Evolutionary conservation across 2,113 vertebrate species (phyloP), one percentile per base, ranked within the genome.

Genomic region (Passer montanus): DNA sequence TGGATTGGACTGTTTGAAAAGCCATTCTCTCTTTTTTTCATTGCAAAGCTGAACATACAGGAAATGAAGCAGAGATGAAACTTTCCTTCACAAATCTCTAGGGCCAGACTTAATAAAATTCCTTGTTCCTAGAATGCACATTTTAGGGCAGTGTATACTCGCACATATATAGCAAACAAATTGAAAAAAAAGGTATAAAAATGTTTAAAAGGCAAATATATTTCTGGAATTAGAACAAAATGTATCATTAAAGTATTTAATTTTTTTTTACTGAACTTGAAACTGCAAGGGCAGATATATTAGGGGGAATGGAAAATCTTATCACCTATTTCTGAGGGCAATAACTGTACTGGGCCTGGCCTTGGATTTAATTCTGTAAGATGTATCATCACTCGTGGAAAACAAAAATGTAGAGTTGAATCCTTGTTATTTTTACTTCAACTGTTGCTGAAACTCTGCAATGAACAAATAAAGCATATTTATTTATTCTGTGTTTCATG

Each of bases 351-450:
- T 97, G 97, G 96, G 97, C 98, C 98, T 98, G 98, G 98, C 98
- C 98, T 98, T 98, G 98, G 98, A 98, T 98, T 98, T 98, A 98
- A 98, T 97, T 98, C 97, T 98, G 98, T 98, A 98, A 98, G 98
- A 98, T 98, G 98, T 98, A 98, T 98, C 98, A 98, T 98, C 98
- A 98, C 97, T 98, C 97, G 97, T 98, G 98, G 66, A 94, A 96
- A 96, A 97, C 93, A 95, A 95, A 98, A 98, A 97, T 98, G 98
- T 98, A 98, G 98, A 98, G 97, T 98, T 98, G 97, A 98, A 98
- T 97, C 97, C 97, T 98, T 98, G 98, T 98, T 98, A 98, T 98
- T 98, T 98, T 98, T 98, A 98, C 98, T 98, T 95, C 97, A 97
- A 98, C 97, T 97, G 97, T 98, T 98, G 98, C 97, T 96, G 96